These are phyloP conservation scores for Oncorhynchus tshawytscha DNA, from an alignment of 2,113 vertebrate genomes.

Conservation along the genomic window DNA sequence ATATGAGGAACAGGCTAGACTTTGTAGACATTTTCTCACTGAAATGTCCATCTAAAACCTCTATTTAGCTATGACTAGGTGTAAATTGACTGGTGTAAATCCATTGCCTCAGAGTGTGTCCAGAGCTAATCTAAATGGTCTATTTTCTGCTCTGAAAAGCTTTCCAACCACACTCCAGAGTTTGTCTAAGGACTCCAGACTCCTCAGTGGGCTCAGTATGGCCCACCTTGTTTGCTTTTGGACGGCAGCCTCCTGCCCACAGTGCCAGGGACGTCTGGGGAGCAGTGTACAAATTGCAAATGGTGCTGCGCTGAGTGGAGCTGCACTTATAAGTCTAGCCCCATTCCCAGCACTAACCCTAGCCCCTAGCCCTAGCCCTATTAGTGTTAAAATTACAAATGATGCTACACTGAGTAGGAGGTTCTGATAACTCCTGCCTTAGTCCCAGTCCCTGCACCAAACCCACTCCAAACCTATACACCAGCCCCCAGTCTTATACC, in stretches of 20 bases:
- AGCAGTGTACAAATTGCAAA: not conserved
- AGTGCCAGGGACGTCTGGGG: constrained; percentile 39
- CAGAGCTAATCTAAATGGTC: constrained; percentile 47
- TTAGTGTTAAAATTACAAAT: no score
- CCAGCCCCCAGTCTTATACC: not conserved
- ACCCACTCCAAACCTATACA: not conserved
- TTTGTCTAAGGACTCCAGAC: constrained; percentile 54
- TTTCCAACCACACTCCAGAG: constrained; percentile 44
- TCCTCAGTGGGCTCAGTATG: constrained; percentile 49
- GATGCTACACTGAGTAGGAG: not conserved
- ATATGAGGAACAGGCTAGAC: not conserved
- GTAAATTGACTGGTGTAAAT: not conserved
- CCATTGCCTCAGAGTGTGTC: constrained; percentile 14
- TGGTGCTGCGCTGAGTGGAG: not conserved
- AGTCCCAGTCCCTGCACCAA: not conserved
- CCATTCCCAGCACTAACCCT: not conserved
- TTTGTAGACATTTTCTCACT: not conserved
- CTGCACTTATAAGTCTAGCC: not conserved
- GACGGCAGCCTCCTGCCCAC: not conserved
- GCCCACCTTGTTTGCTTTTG: constrained; percentile 52
- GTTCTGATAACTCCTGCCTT: not conserved
- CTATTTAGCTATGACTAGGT: not conserved
- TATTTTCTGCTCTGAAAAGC: constrained; percentile 52
- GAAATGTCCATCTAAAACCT: not conserved
- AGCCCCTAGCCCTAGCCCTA: not conserved